Evolutionary conservation across 2,113 vertebrate species (phyloP).

Genomic region (Haplochromis burtoni): DNA sequence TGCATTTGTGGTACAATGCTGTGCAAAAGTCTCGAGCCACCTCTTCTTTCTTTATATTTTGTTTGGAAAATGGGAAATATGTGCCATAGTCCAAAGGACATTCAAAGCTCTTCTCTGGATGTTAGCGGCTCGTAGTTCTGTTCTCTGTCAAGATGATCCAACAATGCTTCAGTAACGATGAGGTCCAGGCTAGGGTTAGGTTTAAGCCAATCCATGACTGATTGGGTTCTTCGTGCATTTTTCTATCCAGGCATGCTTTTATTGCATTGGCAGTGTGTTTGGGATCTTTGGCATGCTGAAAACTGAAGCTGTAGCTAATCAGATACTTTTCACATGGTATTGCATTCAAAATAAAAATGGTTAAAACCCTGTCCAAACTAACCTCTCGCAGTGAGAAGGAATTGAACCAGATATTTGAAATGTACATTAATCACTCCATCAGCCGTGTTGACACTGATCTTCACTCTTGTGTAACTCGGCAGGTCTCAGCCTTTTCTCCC

Average conservation of each 20-base stretch:
- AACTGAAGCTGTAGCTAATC: not conserved
- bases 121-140: fast-evolving
- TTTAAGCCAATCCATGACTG: not conserved
- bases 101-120: not conserved
- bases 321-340: not conserved
- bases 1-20: not conserved
- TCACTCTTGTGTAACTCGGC: not conserved
- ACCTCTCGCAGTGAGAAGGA: not conserved
- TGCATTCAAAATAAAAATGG: not conserved
- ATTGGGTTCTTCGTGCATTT: fast-evolving
- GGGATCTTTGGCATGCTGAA: not conserved
- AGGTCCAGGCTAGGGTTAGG: fast-evolving
- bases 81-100: not conserved
- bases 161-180: not conserved
- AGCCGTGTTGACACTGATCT: not conserved
- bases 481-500: not conserved
- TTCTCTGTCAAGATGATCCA: not conserved
- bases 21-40: not conserved
- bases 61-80: not conserved
- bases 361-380: not conserved
- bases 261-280: not conserved
- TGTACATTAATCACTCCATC: not conserved
- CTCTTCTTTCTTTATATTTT: not conserved
- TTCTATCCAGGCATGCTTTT: not conserved
- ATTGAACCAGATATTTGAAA: not conserved